Conservation (phyloP, 2,797 vertebrate genomes). For the Tachyglossus aculeatus region DNA sequence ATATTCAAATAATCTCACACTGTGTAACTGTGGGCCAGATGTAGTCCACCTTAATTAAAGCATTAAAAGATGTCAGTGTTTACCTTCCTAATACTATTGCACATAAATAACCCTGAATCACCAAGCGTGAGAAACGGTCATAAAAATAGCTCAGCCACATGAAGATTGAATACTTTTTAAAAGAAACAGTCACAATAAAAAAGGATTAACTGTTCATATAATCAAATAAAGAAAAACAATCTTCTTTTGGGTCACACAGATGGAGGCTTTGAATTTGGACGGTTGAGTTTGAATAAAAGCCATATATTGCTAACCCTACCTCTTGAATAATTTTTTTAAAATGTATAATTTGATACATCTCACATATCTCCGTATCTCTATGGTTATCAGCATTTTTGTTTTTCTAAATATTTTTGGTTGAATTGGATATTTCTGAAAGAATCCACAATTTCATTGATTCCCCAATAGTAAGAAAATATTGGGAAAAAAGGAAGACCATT, state of each 20-base stretch:
- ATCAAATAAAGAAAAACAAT: constrained; percentile 54
- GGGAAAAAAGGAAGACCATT: too few relatives aligned
- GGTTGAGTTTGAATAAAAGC: too few relatives aligned
- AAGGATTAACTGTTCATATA: constrained; percentile 55
- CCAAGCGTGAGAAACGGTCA: constrained; percentile 55
- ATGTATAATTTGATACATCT: too few relatives aligned
- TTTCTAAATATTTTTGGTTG: too few relatives aligned
- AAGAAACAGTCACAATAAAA: constrained; percentile 50
- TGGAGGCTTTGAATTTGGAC: constrained; percentile 51
- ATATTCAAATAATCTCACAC: constrained; percentile 35
- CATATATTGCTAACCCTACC: too few relatives aligned
- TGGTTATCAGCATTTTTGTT: too few relatives aligned
- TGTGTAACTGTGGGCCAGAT: constrained; percentile 48
- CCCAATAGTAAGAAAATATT: too few relatives aligned
- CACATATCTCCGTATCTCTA: too few relatives aligned
- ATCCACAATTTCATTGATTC: too few relatives aligned
- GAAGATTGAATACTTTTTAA: constrained; percentile 61
- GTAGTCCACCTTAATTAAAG: constrained; percentile 57
- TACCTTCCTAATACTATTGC: constrained; percentile 27
- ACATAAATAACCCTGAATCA: constrained; percentile 37
- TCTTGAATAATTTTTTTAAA: too few relatives aligned
- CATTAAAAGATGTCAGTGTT: constrained; percentile 40
- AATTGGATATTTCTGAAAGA: too few relatives aligned
- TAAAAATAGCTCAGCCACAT: constrained; percentile 54
- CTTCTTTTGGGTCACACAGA: constrained; percentile 47